Percentiles rank a stretch among this genome's conserved stretches.
Conservation (phyloP, 2,797 vertebrate species). For the Passerculus sandwichensis region DNA sequence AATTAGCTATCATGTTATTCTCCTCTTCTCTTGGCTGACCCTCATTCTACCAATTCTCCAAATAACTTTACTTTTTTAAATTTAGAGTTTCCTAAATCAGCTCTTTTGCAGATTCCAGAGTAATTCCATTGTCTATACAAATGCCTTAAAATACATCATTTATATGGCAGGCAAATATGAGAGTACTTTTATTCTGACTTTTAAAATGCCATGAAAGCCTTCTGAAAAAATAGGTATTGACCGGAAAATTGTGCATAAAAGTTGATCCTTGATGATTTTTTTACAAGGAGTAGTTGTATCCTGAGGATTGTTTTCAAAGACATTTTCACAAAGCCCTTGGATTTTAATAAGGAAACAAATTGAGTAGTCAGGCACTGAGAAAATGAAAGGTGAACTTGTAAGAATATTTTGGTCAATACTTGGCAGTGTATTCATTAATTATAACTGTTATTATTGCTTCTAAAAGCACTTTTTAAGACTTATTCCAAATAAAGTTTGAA, state of each 20-base stretch:
- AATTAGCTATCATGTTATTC: not conserved
- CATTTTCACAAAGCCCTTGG: not conserved
- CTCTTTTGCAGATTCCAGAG: not conserved
- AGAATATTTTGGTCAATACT: conserved; percentile 35
- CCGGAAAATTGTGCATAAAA: not conserved
- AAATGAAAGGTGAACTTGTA: conserved; percentile 50
- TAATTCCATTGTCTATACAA: not conserved
- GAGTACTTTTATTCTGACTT: not conserved
- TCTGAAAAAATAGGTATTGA: not conserved
- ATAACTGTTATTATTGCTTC: conserved; percentile 38
- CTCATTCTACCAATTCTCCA: not conserved
- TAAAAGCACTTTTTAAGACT: not conserved
- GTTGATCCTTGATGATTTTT: not conserved
- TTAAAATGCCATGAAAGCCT: not conserved
- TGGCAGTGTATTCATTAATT: conserved; percentile 23
- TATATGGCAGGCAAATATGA: not conserved
- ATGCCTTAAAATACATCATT: not conserved
- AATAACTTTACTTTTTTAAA: not conserved
- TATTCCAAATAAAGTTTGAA: not conserved
- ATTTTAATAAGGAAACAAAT: conserved; percentile 41
- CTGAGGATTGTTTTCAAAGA: not conserved
- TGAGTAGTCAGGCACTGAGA: not conserved
- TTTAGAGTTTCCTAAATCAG: not conserved
- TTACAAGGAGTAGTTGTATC: not conserved
- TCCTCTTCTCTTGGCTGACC: not conserved